A percentile compares a stretch with the other conserved stretches of the same genome.
Conservation (phyloP, 2,888 invertebrate species). For the Euclidia mi region DNA sequence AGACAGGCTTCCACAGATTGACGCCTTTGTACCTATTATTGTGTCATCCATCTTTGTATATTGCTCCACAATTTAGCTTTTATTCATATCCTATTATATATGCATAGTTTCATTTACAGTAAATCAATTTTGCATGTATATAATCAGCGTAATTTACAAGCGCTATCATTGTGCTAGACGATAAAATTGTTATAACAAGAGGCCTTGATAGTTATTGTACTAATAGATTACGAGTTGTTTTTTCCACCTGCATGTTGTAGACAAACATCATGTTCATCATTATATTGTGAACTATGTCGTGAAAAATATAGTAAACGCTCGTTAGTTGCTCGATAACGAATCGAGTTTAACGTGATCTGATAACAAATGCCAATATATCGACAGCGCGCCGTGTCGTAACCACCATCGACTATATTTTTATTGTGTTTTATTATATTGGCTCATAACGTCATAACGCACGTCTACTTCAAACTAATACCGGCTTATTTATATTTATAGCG, state of each 20-base stretch:
- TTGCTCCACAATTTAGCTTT: slow-evolving; percentile 6
- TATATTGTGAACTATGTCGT: slow-evolving; percentile 34
- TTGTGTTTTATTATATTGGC: neutral
- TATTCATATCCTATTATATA: neutral
- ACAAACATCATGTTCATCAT: slow-evolving; percentile 13
- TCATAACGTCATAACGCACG: neutral
- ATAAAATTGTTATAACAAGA: slow-evolving; percentile 15
- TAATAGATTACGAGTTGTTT: slow-evolving; percentile 13
- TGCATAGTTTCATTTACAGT: slow-evolving; percentile 2
- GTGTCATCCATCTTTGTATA: neutral
- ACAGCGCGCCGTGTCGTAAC: slow-evolving; percentile 33
- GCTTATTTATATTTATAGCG: slow-evolving; percentile 17
- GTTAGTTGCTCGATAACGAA: slow-evolving; percentile 48
- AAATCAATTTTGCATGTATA: slow-evolving; percentile 13
- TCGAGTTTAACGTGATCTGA: slow-evolving; percentile 48
- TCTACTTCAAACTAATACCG: slow-evolving; percentile 1
- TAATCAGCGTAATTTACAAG: slow-evolving; percentile 9
- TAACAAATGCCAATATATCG: slow-evolving; percentile 40
- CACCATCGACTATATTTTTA: slow-evolving; percentile 7
- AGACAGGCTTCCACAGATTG: slow-evolving; percentile 31
- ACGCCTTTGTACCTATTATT: slow-evolving; percentile 12
- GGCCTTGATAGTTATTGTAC: slow-evolving; percentile 12
- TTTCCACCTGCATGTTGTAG: slow-evolving; percentile 14
- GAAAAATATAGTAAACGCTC: slow-evolving; percentile 49
- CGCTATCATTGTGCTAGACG: slow-evolving; percentile 6